These are phyloP conservation scores for Meriones unguiculatus DNA, from an alignment of 2,113 vertebrate species.

Conservation along the genomic window DNA sequence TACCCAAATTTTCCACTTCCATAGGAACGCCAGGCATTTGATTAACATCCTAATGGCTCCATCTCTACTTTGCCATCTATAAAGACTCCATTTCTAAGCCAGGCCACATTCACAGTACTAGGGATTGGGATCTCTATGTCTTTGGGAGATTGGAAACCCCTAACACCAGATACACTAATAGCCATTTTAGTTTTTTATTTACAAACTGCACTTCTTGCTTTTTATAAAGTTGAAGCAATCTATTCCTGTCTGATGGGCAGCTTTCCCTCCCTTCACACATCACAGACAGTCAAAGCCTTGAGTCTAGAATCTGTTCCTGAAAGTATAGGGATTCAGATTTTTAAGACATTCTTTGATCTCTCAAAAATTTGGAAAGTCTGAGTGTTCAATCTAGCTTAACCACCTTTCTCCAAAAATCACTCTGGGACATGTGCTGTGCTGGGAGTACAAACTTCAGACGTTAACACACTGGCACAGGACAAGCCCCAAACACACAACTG, in stretches of 20 bases:
- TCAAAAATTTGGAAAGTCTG: neutral
- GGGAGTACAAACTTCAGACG: neutral
- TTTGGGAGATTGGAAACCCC: neutral
- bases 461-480: neutral
- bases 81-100: neutral
- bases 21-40: neutral
- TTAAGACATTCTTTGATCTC: neutral
- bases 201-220: neutral
- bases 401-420: neutral
- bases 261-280: neutral
- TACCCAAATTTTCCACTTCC: neutral
- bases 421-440: neutral
- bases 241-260: neutral
- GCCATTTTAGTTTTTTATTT: constrained; percentile 7
- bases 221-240: neutral
- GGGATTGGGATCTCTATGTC: neutral
- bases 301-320: neutral
- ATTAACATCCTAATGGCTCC: neutral
- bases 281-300: neutral
- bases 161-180: neutral
- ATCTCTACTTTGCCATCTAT: neutral
- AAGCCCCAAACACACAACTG: neutral
- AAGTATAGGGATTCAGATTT: neutral
- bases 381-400: neutral
- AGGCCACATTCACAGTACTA: neutral